Percentiles rank a stretch among this genome's conserved stretches.
Conservation (phyloP, 2,797 vertebrate species). For the Morelia viridis region DNA sequence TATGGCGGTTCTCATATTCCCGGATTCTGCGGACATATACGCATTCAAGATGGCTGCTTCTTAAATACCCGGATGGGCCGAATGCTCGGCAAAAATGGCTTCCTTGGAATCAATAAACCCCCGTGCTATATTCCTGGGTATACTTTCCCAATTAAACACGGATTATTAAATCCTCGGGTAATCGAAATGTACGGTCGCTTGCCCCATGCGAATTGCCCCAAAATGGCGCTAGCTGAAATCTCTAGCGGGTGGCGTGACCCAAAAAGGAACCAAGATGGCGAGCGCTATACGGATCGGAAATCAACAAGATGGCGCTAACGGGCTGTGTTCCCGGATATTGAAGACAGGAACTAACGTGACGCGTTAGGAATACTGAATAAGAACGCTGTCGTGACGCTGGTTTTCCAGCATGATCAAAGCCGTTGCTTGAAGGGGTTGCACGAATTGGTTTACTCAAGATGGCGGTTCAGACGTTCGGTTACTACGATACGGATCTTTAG, state of each 20-base stretch:
- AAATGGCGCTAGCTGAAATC: background rate
- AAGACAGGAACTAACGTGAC: slow-evolving; percentile 23
- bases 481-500: background rate
- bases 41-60: slow-evolving; percentile 23
- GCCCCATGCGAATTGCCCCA: background rate
- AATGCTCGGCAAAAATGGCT: slow-evolving; percentile 63
- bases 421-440: background rate
- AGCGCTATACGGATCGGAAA: background rate
- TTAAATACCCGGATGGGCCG: slow-evolving; percentile 30
- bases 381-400: background rate
- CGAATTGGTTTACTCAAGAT: slow-evolving; percentile 13
- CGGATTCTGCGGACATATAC: slow-evolving; percentile 16
- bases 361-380: background rate
- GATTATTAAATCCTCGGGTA: background rate
- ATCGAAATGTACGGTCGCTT: background rate
- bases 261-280: slow-evolving; percentile 26
- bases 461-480: background rate
- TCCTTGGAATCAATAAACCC: background rate
- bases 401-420: slow-evolving; percentile 19
- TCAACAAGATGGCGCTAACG: slow-evolving; percentile 19
- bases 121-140: slow-evolving; percentile 31
- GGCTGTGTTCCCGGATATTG: slow-evolving; percentile 13
- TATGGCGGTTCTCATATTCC: slow-evolving; percentile 15
- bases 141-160: background rate
- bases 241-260: background rate